Percentiles rank a stretch among this genome's conserved stretches.
Conservation (phyloP, 2,797 vertebrate species). For the Antennarius maculatus region DNA sequence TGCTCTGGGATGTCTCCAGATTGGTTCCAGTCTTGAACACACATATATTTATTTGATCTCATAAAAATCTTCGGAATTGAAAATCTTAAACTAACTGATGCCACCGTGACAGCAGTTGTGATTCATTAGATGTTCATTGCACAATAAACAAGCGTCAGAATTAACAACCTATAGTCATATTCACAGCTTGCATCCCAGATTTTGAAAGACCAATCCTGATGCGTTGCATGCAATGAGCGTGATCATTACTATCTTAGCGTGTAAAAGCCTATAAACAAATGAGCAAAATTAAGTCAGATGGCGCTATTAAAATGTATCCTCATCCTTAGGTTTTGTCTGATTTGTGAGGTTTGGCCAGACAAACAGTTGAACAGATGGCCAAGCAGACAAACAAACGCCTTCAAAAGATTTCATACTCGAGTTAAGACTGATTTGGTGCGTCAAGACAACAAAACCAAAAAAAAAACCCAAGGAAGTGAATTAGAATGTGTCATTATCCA, state of each 20-base stretch:
- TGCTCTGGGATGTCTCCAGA: not conserved
- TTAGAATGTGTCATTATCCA: slow-evolving; percentile 59
- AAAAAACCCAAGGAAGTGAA: slow-evolving; percentile 52
- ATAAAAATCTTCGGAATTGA: not conserved
- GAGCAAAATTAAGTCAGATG: not conserved
- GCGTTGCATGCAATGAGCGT: not conserved
- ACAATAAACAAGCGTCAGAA: not conserved
- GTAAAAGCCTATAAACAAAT: not conserved
- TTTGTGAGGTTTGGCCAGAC: slow-evolving; percentile 2
- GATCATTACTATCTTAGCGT: not conserved
- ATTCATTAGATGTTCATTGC: not conserved
- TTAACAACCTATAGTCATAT: not conserved
- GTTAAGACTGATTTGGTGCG: slow-evolving; percentile 45
- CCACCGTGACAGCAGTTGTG: not conserved
- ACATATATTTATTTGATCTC: not conserved
- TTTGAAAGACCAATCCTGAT: not conserved
- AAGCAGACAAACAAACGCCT: slow-evolving; percentile 34
- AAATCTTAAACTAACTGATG: not conserved
- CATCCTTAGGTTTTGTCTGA: slow-evolving; percentile 14
- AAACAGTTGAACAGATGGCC: slow-evolving; percentile 47
- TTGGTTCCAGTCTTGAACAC: not conserved
- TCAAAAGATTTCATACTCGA: slow-evolving; percentile 24
- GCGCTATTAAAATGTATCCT: slow-evolving; percentile 13
- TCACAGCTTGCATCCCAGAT: not conserved
- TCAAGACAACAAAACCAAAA: slow-evolving; percentile 26